Percentiles rank a stretch among this genome's conserved stretches.
phyloP scores from a whole-genome alignment of 2,888 invertebrate genomes.

The Uropetala carovei region DNA sequence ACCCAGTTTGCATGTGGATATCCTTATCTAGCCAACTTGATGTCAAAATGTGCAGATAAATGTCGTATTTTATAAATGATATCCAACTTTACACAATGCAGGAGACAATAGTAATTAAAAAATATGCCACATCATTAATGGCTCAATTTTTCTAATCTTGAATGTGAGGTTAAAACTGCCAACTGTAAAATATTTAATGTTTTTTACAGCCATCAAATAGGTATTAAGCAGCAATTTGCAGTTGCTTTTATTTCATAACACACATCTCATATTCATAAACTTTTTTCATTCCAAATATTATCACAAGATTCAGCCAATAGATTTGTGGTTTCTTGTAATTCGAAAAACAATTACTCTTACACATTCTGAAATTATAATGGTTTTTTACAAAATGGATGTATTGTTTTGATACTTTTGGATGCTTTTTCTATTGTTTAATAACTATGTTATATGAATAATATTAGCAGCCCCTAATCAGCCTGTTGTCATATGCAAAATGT shows the following conservation, averaged over 20 bases:
- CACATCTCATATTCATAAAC: not conserved
- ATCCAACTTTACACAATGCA: constrained; percentile 35
- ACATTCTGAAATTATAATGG: not conserved
- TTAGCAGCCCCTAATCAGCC: not conserved
- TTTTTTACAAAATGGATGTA: not conserved
- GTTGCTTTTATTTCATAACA: not conserved
- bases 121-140: not conserved
- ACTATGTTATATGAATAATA: not conserved
- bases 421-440: not conserved
- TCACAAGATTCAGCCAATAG: not conserved
- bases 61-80: constrained; percentile 45
- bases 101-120: constrained; percentile 49
- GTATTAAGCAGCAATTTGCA: not conserved
- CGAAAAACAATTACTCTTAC: not conserved
- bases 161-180: constrained; percentile 42
- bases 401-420: constrained; percentile 4
- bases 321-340: not conserved
- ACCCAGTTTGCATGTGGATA: too few species aligned
- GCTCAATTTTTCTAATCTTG: constrained; percentile 34
- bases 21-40: constrained; percentile 39
- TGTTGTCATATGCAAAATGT: not conserved
- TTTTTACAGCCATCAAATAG: not conserved
- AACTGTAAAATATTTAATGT: not conserved
- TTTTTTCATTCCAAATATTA: not conserved
- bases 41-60: constrained; percentile 40